These are phyloP conservation scores for Cheilosia scutellata DNA, from an alignment of 2,888 invertebrate genomes.

Conservation along the genomic window DNA sequence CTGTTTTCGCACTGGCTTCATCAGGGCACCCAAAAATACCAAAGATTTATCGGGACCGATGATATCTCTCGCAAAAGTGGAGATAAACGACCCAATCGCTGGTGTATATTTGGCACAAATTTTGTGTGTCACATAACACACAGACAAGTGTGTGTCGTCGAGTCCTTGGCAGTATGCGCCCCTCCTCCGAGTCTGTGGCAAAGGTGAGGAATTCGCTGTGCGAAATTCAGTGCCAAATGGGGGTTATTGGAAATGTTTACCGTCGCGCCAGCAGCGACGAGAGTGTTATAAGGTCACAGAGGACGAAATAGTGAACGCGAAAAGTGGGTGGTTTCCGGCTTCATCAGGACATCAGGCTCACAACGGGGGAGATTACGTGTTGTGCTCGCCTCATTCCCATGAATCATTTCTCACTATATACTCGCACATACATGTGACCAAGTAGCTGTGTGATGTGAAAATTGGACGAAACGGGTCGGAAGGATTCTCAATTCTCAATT, in stretches of 20 bases:
- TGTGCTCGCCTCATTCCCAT: slow-evolving; percentile 15
- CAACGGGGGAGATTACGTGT: slow-evolving; percentile 10
- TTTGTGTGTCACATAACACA: slow-evolving; percentile 44
- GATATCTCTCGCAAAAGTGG: slow-evolving; percentile 48
- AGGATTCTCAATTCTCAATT: slow-evolving; percentile 57
- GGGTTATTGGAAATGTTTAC: slow-evolving; percentile 47
- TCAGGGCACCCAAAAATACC: slow-evolving; percentile 46
- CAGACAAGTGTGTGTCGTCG: slow-evolving; percentile 8
- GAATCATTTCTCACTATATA: slow-evolving; percentile 33
- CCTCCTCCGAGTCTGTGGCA: slow-evolving; percentile 9
- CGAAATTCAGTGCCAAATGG: slow-evolving; percentile 61
- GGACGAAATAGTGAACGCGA: slow-evolving; percentile 28
- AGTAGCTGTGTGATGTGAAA: slow-evolving; percentile 42
- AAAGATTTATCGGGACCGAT: slow-evolving; percentile 68
- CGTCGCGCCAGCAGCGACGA: slow-evolving; percentile 43
- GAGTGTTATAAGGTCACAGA: slow-evolving; percentile 50
- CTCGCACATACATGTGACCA: not conserved
- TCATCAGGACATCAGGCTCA: slow-evolving; percentile 34
- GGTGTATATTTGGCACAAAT: slow-evolving; percentile 67
- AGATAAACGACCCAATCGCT: slow-evolving; percentile 49
- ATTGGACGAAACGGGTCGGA: slow-evolving; percentile 33
- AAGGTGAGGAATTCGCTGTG: slow-evolving; percentile 54
- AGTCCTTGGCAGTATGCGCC: slow-evolving; percentile 42
- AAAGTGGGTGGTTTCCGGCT: slow-evolving; percentile 30
- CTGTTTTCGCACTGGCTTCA: slow-evolving; percentile 6